Evolutionary conservation across 2,888 invertebrate genomes (phyloP).

Genomic region (Beris morrisii): DNA sequence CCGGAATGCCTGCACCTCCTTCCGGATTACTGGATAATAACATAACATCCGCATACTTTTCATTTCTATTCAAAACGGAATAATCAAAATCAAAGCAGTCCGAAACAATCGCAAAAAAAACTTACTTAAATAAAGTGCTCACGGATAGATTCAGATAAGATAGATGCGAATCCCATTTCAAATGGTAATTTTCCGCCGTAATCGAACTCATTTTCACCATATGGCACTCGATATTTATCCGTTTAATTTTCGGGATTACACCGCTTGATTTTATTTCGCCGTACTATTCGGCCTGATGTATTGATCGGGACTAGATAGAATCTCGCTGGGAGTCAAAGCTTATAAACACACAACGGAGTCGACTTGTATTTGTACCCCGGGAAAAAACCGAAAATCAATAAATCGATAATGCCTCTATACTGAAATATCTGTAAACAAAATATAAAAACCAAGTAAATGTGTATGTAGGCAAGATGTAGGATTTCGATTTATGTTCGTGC

Average conservation of each 20-base stretch:
- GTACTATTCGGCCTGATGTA: not conserved
- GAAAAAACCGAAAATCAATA: slow-evolving; percentile 36
- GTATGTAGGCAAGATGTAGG: too few relatives aligned
- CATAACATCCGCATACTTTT: slow-evolving; percentile 80
- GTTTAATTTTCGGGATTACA: not conserved
- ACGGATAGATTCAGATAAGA: slow-evolving; percentile 81
- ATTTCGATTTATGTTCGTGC: too few relatives aligned
- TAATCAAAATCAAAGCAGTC: slow-evolving; percentile 5
- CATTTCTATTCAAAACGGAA: slow-evolving; percentile 61
- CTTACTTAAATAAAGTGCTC: slow-evolving; percentile 64
- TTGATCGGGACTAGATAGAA: slow-evolving; percentile 6
- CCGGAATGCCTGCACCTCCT: slow-evolving; percentile 76
- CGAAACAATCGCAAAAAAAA: slow-evolving; percentile 23
- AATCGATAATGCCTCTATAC: slow-evolving; percentile 32
- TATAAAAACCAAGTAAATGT: too few relatives aligned
- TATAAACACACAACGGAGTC: not conserved
- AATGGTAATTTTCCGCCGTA: slow-evolving; percentile 77
- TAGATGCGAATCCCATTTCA: slow-evolving; percentile 87
- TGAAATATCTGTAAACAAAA: slow-evolving; percentile 20
- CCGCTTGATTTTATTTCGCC: not conserved
- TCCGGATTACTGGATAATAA: slow-evolving; percentile 64
- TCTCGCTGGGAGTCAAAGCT: slow-evolving; percentile 21
- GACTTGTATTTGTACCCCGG: slow-evolving; percentile 7
- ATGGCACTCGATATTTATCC: not conserved
- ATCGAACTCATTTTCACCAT: slow-evolving; percentile 48